phyloP scores from a whole-genome alignment of 2,797 vertebrate species.

The Dermochelys coriacea region DNA sequence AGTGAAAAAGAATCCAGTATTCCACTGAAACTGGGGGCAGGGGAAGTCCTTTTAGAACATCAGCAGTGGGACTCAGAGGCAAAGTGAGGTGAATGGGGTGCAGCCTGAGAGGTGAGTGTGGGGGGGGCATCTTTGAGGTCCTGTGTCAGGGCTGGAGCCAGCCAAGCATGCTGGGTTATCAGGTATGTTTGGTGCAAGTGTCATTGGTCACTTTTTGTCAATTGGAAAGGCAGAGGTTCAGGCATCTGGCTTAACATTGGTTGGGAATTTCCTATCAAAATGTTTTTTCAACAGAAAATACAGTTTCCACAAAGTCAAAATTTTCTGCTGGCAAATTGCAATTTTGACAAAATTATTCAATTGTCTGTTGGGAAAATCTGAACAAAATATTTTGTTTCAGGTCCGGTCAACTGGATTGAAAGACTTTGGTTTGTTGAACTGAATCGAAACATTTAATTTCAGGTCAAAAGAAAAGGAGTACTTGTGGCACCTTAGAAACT shows the following conservation, averaged over 20 bases:
- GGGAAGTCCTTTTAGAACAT: not conserved
- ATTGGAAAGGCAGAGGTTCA: not conserved
- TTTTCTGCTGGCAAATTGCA: not conserved
- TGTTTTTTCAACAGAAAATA: not conserved
- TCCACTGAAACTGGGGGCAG: not conserved
- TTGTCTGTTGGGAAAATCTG: not conserved
- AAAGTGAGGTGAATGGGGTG: not conserved
- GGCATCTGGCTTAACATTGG: not conserved
- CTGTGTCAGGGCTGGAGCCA: not conserved
- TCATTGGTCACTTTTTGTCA: not conserved
- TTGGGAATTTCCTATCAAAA: not conserved
- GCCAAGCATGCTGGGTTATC: not conserved
- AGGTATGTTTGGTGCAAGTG: not conserved
- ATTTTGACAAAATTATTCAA: not conserved
- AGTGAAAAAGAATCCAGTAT: not conserved
- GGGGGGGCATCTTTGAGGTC: not conserved
- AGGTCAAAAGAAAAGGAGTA: too few relatives aligned
- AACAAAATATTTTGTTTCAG: not conserved
- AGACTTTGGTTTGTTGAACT: not conserved
- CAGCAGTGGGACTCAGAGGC: not conserved
- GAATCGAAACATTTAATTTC: not conserved
- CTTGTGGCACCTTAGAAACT: too few relatives aligned
- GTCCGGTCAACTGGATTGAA: not conserved
- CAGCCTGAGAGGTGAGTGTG: not conserved
- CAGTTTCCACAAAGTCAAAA: not conserved